Evolutionary conservation across 64 coral and sea anemone species (phyloP).

Genomic region (Acropora tenuis): DNA sequence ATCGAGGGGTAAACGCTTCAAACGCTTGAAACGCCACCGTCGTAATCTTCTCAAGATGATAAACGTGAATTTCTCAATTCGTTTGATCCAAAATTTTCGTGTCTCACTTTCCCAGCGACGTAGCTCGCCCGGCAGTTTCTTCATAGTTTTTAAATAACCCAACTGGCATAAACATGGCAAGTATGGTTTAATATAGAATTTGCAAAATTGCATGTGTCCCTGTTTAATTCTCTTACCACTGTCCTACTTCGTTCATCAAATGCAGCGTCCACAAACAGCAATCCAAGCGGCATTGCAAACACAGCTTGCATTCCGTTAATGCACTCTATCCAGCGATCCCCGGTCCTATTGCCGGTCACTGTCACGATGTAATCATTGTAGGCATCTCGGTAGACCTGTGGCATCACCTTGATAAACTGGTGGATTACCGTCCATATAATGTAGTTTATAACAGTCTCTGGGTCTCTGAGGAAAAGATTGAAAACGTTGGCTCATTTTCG

Average conservation of each 20-base stretch:
- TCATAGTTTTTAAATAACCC: too few relatives aligned
- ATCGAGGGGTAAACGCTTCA: too few relatives aligned
- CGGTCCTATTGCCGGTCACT: neutral
- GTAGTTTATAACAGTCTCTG: conserved; percentile 70
- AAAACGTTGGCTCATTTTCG: neutral
- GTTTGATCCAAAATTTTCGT: too few relatives aligned
- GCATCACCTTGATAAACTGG: conserved; percentile 25
- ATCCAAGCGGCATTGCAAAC: conserved; percentile 71
- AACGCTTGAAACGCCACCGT: too few relatives aligned
- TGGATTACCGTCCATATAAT: conserved; percentile 78
- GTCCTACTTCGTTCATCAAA: conserved; percentile 71
- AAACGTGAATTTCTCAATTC: too few relatives aligned
- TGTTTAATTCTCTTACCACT: conserved; percentile 21
- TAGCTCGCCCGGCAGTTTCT: too few relatives aligned
- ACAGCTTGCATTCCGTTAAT: conserved; percentile 30
- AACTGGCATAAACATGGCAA: too few relatives aligned
- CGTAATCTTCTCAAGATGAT: too few relatives aligned
- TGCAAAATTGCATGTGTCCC: neutral
- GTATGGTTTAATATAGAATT: neutral
- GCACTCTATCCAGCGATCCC: conserved; percentile 60
- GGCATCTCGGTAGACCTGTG: conserved; percentile 48
- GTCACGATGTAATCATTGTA: neutral
- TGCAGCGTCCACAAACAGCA: conserved; percentile 73
- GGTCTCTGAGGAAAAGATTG: conserved; percentile 36
- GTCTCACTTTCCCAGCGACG: too few relatives aligned